Percentiles rank a stretch among this genome's conserved stretches.
These are phyloP conservation scores for Orchestes rusci DNA, from an alignment of 2,888 invertebrate species.

Conservation along the genomic window DNA sequence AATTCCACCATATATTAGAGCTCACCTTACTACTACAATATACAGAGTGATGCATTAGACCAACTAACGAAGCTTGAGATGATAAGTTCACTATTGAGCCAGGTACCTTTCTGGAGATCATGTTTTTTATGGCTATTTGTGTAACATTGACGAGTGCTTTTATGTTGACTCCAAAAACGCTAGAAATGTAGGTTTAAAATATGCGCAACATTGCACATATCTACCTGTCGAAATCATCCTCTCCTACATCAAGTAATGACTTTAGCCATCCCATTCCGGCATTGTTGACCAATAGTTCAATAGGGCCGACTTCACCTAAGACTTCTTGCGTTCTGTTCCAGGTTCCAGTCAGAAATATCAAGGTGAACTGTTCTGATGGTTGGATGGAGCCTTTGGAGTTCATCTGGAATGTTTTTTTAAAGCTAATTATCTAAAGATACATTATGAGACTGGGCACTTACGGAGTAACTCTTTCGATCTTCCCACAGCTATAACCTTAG, in stretches of 20 bases:
- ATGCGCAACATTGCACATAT: background rate
- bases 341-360: conserved; percentile 70
- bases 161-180: conserved; percentile 70
- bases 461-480: conserved; percentile 58
- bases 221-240: conserved; percentile 60
- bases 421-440: no score
- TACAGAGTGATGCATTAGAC: conserved; percentile 65
- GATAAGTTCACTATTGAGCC: conserved; percentile 88
- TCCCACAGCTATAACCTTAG: conserved; percentile 70
- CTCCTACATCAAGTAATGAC: conserved; percentile 53
- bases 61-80: conserved; percentile 74
- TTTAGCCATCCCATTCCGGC: conserved; percentile 68
- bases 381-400: conserved; percentile 38
- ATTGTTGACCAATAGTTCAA: conserved; percentile 86
- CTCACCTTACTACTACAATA: conserved; percentile 51
- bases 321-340: conserved; percentile 65
- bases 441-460: no score
- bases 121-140: conserved; percentile 70
- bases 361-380: conserved; percentile 59
- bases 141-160: conserved; percentile 80
- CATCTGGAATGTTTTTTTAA: conserved; percentile 24
- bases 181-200: conserved; percentile 38
- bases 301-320: conserved; percentile 53
- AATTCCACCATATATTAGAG: background rate
- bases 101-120: conserved; percentile 61